These are phyloP conservation scores for Myrmecobius fasciatus DNA, from an alignment of 2,113 vertebrate genomes.

Conservation along the genomic window DNA sequence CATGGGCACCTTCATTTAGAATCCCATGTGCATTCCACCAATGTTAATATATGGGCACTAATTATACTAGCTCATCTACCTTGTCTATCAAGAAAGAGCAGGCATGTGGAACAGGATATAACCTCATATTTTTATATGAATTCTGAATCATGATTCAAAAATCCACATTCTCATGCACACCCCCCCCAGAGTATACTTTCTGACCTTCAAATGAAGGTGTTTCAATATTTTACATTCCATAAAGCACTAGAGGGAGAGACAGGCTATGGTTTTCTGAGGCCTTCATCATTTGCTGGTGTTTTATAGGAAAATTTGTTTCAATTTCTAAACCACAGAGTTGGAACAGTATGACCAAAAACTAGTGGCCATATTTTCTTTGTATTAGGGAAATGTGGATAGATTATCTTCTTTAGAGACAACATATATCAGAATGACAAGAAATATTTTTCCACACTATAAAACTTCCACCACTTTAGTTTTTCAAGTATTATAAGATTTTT, in stretches of 20 bases:
- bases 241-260: conserved; percentile 27
- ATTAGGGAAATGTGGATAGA: conserved; percentile 31
- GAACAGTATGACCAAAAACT: conserved; percentile 41
- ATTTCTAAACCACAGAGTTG: conserved; percentile 35
- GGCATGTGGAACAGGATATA: conserved; percentile 54
- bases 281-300: conserved; percentile 21
- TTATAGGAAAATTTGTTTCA: conserved; percentile 55
- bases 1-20: conserved; percentile 42
- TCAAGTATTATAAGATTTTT: neutral
- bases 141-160: conserved; percentile 63
- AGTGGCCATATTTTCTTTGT: conserved; percentile 43
- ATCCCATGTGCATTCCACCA: conserved; percentile 40
- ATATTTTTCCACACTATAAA: conserved; percentile 45
- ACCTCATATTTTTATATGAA: conserved; percentile 32
- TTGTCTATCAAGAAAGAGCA: conserved; percentile 46
- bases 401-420: conserved; percentile 10
- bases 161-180: conserved; percentile 2
- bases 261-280: conserved; percentile 1
- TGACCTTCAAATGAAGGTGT: conserved; percentile 49
- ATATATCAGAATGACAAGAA: neutral
- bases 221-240: conserved; percentile 6
- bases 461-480: conserved; percentile 16
- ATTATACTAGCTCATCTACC: conserved; percentile 56
- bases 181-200: conserved; percentile 10
- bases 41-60: conserved; percentile 60